Conservation (phyloP, 1,140 invertebrate genomes). For the Caenorhabditis inopinata region DNA sequence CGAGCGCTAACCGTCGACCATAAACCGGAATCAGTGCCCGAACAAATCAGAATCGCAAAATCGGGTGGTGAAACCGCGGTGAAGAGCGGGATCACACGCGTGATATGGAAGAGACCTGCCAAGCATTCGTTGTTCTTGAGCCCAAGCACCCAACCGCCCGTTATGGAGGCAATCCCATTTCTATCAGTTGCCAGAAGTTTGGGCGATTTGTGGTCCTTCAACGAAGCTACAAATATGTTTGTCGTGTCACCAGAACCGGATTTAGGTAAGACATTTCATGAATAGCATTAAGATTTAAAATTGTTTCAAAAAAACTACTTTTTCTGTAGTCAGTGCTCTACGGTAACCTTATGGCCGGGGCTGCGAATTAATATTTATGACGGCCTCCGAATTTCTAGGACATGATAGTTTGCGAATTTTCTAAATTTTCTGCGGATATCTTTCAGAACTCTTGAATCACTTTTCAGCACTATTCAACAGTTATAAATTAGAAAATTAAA, state of each 20-base stretch:
- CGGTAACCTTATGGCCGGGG: no score
- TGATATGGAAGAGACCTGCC: constrained; percentile 93
- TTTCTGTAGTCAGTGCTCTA: not conserved
- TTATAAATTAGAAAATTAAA: no score
- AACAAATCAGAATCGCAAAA: constrained; percentile 80
- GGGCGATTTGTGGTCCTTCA: constrained; percentile 95
- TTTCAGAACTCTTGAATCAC: no score
- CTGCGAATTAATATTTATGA: no score
- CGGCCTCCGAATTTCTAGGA: no score
- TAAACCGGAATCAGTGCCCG: constrained; percentile 86
- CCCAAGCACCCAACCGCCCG: not conserved
- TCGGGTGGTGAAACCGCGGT: constrained; percentile 65
- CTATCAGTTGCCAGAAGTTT: constrained; percentile 89
- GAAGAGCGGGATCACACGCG: constrained; percentile 88
- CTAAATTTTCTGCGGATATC: no score
- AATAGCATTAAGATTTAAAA: no score
- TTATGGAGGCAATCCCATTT: constrained; percentile 91
- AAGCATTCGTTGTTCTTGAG: constrained; percentile 72
- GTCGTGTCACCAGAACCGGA: constrained; percentile 96
- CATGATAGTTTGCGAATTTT: no score
- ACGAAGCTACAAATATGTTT: constrained; percentile 82
- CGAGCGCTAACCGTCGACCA: constrained; percentile 80
- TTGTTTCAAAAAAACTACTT: no score
- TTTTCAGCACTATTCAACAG: no score
- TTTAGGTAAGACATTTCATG: constrained; percentile 69